These are phyloP conservation scores for Cuniculus paca DNA, from an alignment of 2,797 vertebrate genomes.

Conservation along the genomic window DNA sequence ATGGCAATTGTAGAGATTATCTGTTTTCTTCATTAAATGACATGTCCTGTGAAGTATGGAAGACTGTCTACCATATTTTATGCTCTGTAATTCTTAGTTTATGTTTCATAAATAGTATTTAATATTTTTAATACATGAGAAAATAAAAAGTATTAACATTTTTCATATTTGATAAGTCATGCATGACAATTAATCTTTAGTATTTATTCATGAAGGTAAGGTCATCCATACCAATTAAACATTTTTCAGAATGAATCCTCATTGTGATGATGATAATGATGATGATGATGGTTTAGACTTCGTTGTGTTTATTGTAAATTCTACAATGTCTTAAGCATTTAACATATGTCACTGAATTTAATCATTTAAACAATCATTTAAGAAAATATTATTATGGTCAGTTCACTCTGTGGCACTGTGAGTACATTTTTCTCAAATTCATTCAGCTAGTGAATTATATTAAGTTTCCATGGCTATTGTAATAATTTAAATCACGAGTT, in stretches of 20 bases:
- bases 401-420: not conserved
- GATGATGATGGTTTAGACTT: not conserved
- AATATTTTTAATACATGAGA: constrained; percentile 8
- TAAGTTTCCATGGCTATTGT: not conserved
- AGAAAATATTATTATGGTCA: not conserved
- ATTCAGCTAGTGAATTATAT: not conserved
- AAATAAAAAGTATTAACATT: not conserved
- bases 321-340: not conserved
- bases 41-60: not conserved
- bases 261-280: not conserved
- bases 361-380: not conserved
- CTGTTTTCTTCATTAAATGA: not conserved
- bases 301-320: not conserved
- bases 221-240: not conserved
- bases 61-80: not conserved
- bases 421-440: constrained; percentile 4
- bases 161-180: not conserved
- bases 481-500: not conserved
- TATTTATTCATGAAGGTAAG: constrained; percentile 6
- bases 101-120: not conserved
- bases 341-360: not conserved
- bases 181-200: not conserved
- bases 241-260: not conserved
- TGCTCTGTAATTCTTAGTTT: not conserved
- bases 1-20: not conserved